Evolutionary conservation across 1,140 invertebrate genomes (phyloP), one percentile per base, ranked within the genome.

Genomic region (Penaeus indicus): DNA sequence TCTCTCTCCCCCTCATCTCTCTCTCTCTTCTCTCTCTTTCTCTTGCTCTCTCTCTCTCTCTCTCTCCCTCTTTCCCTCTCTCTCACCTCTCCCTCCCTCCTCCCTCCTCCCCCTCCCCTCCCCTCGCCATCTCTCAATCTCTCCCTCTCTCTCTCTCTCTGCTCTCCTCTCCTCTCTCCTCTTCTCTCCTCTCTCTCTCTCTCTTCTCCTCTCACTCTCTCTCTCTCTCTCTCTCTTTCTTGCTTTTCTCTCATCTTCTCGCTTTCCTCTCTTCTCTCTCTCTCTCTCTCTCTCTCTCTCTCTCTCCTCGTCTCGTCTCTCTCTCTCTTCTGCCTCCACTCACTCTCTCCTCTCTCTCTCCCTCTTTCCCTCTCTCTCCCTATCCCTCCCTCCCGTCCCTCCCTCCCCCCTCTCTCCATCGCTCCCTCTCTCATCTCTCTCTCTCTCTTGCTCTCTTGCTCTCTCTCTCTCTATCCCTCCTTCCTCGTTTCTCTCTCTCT

Each of bases 91-190:
- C n/a, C n/a, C n/a, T n/a, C n/a, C 63, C 63, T 64, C 63, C 63
- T 64, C n/a, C 63, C 16, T 64, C n/a, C 16, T 64, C 63, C 63
- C n/a, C 63, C 63, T n/a, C n/a, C 63, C n/a, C n/a, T 64, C 63
- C n/a, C 63, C 63, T 64, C 63, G 16, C n/a, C n/a, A 16, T 18
- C n/a, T 64, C 16, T 64, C 63, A n/a, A n/a, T n/a, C n/a, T n/a
- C n/a, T n/a, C n/a, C n/a, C 63, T 64, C 63, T n/a, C 63, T 64
- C 63, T 64, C n/a, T 64, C 63, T 64, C 63, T n/a, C n/a, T n/a
- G n/a, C n/a, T n/a, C n/a, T n/a, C n/a, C n/a, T n/a, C n/a, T n/a
- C n/a, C n/a, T n/a, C n/a, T 64, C 63, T n/a, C n/a, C n/a, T n/a
- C 16, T 64, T 64, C 16, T 64, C 63, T n/a, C n/a, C 63, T n/a